Evolutionary conservation across 2,113 vertebrate species (phyloP), one percentile per base, ranked within the genome.

Genomic region (Leptobrachium ailaonicum): DNA sequence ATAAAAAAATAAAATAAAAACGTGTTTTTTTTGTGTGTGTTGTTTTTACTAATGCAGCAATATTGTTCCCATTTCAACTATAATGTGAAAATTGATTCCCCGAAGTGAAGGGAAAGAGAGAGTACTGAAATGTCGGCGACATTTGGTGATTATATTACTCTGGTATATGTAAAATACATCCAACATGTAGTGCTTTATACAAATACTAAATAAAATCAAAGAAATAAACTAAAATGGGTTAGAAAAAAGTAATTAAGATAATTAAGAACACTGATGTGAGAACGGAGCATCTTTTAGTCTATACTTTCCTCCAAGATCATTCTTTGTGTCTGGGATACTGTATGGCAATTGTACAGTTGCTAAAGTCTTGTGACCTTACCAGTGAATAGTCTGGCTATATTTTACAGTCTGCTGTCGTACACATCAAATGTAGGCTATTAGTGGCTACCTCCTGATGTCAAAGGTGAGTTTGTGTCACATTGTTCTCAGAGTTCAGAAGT

Each of bases 381-480:
- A 12, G 4, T 13, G 20, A 68, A 45, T 41, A 60, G 50, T n/a
- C 40, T 56, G 45, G 14, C 32, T 62, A 50, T 41, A 76, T 12
- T 80, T 5, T 9, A 44, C 1, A 5, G n/a, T 32, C 80, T 13
- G 1, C 14, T 41, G 71, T 40, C 77, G 44, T 74, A 13, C 10
- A 1, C 45, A 32, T 40, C 64, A 53, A 50, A 68, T 9, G 50
- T 9, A 40, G 11, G 4, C 13, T 14, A 74, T 80, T 83, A 66
- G 42, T 66, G 32, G 20, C 6, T 64, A 42, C 54, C 45, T 67
- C 41, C 3, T 13, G 68, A 45, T 53, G 3, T 68, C 71, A 66
- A 82, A 20, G 73, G 78, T 69, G 74, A 67, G 56, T 62, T 68
- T 32, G 47, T 62, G 67, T 69, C 10, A 62, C 70, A 56, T 58